Evolutionary conservation across 1,140 invertebrate species (phyloP).

Genomic region (Coboldia fuscipes): DNA sequence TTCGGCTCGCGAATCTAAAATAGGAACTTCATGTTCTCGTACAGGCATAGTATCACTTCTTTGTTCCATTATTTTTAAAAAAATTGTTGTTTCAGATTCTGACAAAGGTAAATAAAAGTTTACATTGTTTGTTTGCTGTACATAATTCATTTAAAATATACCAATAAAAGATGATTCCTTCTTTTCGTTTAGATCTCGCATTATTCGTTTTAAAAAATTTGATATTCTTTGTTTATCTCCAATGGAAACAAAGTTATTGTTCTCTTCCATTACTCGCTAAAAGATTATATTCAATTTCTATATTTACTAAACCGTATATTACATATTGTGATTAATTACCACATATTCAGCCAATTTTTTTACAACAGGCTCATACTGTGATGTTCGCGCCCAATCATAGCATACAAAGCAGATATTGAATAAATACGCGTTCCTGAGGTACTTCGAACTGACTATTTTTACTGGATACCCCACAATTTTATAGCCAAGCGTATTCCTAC

Average conservation of each 20-base stretch:
- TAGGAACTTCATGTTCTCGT: slow-evolving; percentile 76
- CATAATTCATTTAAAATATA: slow-evolving; percentile 14
- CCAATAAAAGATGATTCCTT: slow-evolving; percentile 56
- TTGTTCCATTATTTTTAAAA: slow-evolving; percentile 56
- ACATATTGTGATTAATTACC: too few species aligned
- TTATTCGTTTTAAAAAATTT: slow-evolving; percentile 51
- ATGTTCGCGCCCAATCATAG: slow-evolving; percentile 64
- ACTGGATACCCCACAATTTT: slow-evolving; percentile 91
- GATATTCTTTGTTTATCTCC: slow-evolving; percentile 37
- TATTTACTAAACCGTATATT: too few species aligned
- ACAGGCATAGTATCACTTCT: slow-evolving; percentile 62
- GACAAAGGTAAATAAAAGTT: too few species aligned
- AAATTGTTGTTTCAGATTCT: slow-evolving; percentile 59
- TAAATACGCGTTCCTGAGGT: slow-evolving; percentile 81
- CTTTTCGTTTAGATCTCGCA: slow-evolving; percentile 56
- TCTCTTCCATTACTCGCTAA: slow-evolving; percentile 59
- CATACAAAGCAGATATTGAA: slow-evolving; percentile 95
- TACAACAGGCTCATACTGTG: slow-evolving; percentile 82
- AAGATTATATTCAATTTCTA: slow-evolving; percentile 5
- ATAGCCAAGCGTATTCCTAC: slow-evolving; percentile 51
- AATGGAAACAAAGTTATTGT: slow-evolving; percentile 55
- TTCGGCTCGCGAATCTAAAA: slow-evolving; percentile 29
- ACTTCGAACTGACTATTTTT: slow-evolving; percentile 70
- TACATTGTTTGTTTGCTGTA: too few species aligned
- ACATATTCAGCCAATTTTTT: slow-evolving; percentile 85